Percentiles rank a stretch among this genome's conserved stretches.
phyloP scores from a whole-genome alignment of 1,140 invertebrate genomes.

The Paracyclopina nana region DNA sequence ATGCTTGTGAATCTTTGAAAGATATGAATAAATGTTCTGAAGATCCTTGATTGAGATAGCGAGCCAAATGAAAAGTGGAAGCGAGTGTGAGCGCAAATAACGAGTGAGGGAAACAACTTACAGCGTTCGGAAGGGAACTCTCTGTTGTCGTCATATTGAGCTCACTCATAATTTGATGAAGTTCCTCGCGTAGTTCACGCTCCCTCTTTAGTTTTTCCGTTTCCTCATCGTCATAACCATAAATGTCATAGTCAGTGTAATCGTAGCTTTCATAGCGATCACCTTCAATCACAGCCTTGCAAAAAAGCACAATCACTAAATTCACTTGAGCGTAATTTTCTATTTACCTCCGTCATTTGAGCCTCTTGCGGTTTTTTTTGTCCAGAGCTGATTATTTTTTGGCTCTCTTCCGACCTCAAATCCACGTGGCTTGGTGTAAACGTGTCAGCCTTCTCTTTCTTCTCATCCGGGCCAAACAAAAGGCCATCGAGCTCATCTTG shows the following conservation, averaged over 20 bases:
- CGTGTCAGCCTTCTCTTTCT: too few species aligned
- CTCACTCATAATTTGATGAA: background rate
- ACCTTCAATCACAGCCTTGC: background rate
- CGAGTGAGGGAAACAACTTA: background rate
- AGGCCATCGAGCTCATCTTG: too few species aligned
- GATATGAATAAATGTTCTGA: too few species aligned
- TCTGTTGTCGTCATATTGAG: background rate
- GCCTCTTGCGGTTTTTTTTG: too few species aligned
- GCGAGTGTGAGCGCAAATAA: background rate
- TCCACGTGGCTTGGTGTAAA: too few species aligned
- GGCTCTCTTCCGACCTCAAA: too few species aligned
- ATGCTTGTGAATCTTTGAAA: too few species aligned
- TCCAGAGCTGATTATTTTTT: too few species aligned
- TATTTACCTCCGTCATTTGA: too few species aligned
- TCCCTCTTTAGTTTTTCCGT: background rate
- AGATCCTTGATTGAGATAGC: background rate
- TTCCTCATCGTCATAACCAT: conserved; percentile 1
- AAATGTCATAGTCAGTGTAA: background rate
- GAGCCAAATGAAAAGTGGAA: background rate
- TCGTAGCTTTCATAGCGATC: background rate
- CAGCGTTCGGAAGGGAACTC: background rate
- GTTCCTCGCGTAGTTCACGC: background rate
- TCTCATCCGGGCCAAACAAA: too few species aligned
- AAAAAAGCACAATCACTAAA: too few species aligned
- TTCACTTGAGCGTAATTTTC: too few species aligned